Percentiles rank a stretch among this genome's conserved stretches.
These are phyloP conservation scores for Agrotis clavis DNA, from an alignment of 2,888 invertebrate genomes.

Conservation along the genomic window DNA sequence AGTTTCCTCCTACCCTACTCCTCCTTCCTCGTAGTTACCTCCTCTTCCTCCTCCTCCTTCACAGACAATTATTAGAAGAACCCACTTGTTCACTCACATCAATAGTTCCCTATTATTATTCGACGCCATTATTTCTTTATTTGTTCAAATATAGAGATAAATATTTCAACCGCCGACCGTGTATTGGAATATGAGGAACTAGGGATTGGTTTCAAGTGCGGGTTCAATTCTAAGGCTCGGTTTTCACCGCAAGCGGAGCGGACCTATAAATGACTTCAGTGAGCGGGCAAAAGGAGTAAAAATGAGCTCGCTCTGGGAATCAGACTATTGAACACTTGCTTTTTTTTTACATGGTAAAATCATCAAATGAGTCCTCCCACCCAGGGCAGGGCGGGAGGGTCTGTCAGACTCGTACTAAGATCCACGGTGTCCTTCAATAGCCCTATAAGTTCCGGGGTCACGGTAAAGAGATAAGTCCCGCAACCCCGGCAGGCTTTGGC, in stretches of 20 bases:
- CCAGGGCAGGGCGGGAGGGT: no score
- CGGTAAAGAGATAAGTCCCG: no score
- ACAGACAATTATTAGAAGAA: conserved; percentile 47
- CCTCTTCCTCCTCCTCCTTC: background rate
- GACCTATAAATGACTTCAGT: no score
- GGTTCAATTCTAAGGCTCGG: background rate
- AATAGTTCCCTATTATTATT: conserved; percentile 36
- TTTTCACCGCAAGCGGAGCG: background rate
- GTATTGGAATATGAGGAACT: conserved; percentile 15
- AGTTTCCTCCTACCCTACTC: background rate
- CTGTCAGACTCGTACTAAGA: no score
- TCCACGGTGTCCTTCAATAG: no score
- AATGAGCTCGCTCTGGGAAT: no score
- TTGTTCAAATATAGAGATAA: conserved; percentile 19
- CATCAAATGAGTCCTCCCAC: no score
- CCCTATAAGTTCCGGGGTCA: no score
- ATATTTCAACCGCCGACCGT: background rate
- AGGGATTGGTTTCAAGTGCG: background rate
- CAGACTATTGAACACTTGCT: no score
- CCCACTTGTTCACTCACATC: conserved; percentile 28
- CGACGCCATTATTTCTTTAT: conserved; percentile 22
- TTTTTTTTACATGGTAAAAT: no score
- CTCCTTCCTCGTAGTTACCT: background rate
- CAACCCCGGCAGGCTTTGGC: no score
- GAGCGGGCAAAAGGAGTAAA: no score